These are phyloP conservation scores for Yasuhikotakia modesta DNA, from an alignment of 2,797 vertebrate species.

Conservation along the genomic window DNA sequence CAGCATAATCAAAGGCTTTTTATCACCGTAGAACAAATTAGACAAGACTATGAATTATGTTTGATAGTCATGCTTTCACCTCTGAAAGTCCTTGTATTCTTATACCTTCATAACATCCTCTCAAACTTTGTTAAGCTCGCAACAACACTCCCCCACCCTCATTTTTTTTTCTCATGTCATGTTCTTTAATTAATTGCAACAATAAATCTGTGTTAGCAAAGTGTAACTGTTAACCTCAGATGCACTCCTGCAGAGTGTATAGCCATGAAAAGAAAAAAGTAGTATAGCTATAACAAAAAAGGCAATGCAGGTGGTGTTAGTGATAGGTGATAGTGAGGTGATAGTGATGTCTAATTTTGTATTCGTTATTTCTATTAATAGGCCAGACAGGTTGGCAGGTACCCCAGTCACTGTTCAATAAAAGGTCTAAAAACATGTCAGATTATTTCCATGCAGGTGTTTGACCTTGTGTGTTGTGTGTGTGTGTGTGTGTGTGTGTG, in stretches of 20 bases:
- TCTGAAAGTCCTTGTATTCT: conserved; percentile 60
- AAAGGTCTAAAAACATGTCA: too few species aligned
- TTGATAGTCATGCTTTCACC: conserved; percentile 60
- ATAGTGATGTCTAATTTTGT: too few species aligned
- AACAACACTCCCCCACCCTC: conserved; percentile 24
- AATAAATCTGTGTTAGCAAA: conserved; percentile 48
- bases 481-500: background rate
- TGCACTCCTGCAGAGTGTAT: conserved; percentile 4
- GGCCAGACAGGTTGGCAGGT: too few species aligned
- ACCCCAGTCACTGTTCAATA: too few species aligned
- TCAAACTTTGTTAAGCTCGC: conserved; percentile 48
- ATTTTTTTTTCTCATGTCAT: conserved; percentile 34
- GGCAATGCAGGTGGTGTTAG: background rate
- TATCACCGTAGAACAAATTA: conserved; percentile 61
- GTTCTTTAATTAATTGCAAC: conserved; percentile 52
- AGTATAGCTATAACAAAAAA: background rate
- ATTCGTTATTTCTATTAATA: too few species aligned
- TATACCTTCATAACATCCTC: conserved; percentile 57
- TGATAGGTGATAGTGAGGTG: background rate
- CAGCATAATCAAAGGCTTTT: conserved; percentile 62
- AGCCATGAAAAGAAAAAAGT: background rate
- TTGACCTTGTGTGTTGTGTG: conserved; percentile 1
- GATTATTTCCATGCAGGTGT: too few species aligned
- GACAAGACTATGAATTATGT: conserved; percentile 60
- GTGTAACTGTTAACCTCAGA: conserved; percentile 30